Evolutionary conservation across 2,113 vertebrate genomes (phyloP), one percentile per base, ranked within the genome.

Genomic region (Poecile atricapillus): DNA sequence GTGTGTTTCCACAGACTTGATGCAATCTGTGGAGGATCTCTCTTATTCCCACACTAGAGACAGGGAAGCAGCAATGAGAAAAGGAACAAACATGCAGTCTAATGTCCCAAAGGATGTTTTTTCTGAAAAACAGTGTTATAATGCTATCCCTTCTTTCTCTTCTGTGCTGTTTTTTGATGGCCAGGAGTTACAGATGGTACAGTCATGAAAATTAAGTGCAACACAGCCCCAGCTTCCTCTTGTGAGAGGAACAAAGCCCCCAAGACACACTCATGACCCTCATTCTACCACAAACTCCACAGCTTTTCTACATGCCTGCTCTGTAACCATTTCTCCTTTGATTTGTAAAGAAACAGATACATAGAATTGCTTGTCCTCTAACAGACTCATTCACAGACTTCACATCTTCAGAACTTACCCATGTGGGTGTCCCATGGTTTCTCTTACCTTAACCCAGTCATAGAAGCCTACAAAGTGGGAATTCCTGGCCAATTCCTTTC

Each of bases 401-500:
- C 7, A 33, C 17, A 81, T 63, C 37, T 15, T 59, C 35, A 7
- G 2, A 90, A 35, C 62, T 74, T 58, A 90, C 67, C 37, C 0
- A 0, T 37, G 79, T 3, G 7, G 49, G 53, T 24, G 50, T 35
- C 19, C 41, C 10, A 13, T 5, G 21, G 67, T 53, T 76, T 60
- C 28, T 89, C 93, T 98, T 97, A 99, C 99, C 98, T 98, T 97
- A 59, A 98, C 84, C 97, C 98, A 98, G 35, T 68, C 13, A 9
- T 97, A 97, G 95, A 99, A 99, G 41, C 28, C 21, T 8, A 58
- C 91, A 21, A 99, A 97, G 39, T 98, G 87, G 17, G 79, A 80
- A 82, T 98, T 98, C 83, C 97, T 93, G 73, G 98, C 98, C 93
- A 99, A 93, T 92, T 99, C 99, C 99, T 99, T 96, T 27, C 85